Percentiles rank a stretch among this genome's conserved stretches.
Evolutionary conservation across 2,113 vertebrate species (phyloP).

Genomic region (Platysternon megacephalum): DNA sequence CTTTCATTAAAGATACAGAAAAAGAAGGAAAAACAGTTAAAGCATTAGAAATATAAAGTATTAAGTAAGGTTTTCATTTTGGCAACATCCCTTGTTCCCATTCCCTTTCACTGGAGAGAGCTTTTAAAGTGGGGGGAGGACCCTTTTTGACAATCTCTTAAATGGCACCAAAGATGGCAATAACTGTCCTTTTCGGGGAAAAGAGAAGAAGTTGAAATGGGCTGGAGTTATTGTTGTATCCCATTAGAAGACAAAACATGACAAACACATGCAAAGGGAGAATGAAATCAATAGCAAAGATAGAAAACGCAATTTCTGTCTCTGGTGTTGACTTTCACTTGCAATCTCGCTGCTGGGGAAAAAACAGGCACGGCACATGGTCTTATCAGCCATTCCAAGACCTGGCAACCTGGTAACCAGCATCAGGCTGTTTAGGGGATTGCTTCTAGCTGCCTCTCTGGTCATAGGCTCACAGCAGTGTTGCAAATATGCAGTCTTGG

Average conservation of each 20-base stretch:
- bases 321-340: background rate
- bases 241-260: background rate
- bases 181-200: background rate
- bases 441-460: background rate
- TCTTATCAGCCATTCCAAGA: background rate
- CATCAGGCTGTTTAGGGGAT: background rate
- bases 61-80: background rate
- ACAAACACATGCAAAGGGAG: background rate
- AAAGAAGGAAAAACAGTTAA: background rate
- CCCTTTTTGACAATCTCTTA: background rate
- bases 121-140: background rate
- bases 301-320: background rate
- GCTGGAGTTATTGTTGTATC: background rate
- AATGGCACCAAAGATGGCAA: background rate
- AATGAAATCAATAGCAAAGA: background rate
- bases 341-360: background rate
- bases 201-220: background rate
- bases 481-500: background rate
- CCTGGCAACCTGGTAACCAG: background rate
- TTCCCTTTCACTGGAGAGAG: background rate
- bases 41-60: background rate
- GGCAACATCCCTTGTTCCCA: background rate
- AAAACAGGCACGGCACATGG: background rate
- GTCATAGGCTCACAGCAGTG: background rate
- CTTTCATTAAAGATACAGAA: background rate